Conservation (phyloP, 2,113 vertebrate species). For the Bos javanicus region DNA sequence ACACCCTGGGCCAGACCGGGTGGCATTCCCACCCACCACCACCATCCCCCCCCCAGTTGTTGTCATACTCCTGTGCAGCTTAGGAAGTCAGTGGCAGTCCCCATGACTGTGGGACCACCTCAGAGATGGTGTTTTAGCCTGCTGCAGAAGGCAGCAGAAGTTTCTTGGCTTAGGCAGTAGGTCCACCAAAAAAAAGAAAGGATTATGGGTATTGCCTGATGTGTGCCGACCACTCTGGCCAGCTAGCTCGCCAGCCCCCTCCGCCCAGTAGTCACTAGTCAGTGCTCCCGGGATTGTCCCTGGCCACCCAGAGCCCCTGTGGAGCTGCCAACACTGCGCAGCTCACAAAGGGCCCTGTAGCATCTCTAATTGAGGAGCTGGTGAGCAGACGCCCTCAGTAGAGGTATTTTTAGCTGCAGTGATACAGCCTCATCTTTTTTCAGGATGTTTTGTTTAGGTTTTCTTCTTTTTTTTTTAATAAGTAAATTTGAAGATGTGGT, state of each 20-base stretch:
- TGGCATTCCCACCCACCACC: background rate
- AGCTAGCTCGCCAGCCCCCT: background rate
- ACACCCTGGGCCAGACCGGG: background rate
- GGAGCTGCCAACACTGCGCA: constrained; percentile 48
- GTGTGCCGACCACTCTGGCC: background rate
- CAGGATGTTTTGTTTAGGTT: constrained; percentile 59
- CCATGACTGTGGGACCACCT: background rate
- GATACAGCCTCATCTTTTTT: constrained; percentile 62
- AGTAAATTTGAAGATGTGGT: constrained; percentile 41
- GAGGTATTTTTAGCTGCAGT: constrained; percentile 66
- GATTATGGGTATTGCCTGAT: background rate
- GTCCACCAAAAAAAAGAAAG: background rate
- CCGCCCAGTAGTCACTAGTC: constrained; percentile 11
- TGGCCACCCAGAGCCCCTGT: constrained; percentile 25
- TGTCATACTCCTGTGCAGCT: background rate
- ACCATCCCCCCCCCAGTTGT: background rate
- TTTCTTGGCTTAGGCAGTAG: background rate
- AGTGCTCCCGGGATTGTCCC: constrained; percentile 37
- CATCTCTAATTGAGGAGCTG: constrained; percentile 65
- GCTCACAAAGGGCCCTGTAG: constrained; percentile 58
- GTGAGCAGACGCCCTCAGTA: constrained; percentile 39
- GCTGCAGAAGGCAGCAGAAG: background rate
- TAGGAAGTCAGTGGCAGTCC: background rate
- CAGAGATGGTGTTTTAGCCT: background rate
- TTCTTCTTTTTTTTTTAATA: constrained; percentile 49